Base-by-base conservation (phyloP, 2,888 invertebrate genomes). In the Diaprepes abbreviatus region DNA sequence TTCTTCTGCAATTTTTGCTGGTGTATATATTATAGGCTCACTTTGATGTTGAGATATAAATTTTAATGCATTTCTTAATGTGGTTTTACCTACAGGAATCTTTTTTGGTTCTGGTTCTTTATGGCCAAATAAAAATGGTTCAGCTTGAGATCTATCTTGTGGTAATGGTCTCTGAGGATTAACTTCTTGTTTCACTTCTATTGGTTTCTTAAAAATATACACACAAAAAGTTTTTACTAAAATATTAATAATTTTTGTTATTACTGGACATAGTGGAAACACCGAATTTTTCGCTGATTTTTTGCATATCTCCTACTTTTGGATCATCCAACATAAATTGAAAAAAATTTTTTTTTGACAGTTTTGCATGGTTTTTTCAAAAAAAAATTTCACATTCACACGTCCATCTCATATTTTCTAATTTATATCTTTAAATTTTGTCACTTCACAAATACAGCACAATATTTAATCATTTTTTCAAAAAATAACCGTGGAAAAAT, bases 111-210 rank as follows among this genome's bases (percentile, higher is more conserved):
- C 92, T 17, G 62, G 50, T 79, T 93, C 92, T 79, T 89, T 85
- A 76, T 89, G 89, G 0, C 94, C 93, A 80, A 86, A 91, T 73
- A 91, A 89, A 73, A 87, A 89, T 1, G 88, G 87, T 57, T 85
- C 85, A 0, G 85, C 83, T 2, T 83, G 70, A 0, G 74, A 81
- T 52, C 90, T 87, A 69, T 88, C 83, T 70, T 86, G 79, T 0
- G 94, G 94, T 58, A 93, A 80, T 0, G 87, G 86, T 66, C 88
- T 86, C 4, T 84, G 67, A 1, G 84, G 80, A 79, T 86, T 85
- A 12, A 80, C 75, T 40, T 78, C 80, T 70, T 85, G 84, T 45
- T 82, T 83, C 17, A 40, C 28, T 38, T 69, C 67, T 31, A 59
- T 40, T 9, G 70, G 17, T 48, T 14, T 59, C 71, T 66, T 58